A percentile compares a stretch with the other conserved stretches of the same genome.
Evolutionary conservation across 2,888 invertebrate species (phyloP).

Genomic region (Nipponacmea schrenckii): DNA sequence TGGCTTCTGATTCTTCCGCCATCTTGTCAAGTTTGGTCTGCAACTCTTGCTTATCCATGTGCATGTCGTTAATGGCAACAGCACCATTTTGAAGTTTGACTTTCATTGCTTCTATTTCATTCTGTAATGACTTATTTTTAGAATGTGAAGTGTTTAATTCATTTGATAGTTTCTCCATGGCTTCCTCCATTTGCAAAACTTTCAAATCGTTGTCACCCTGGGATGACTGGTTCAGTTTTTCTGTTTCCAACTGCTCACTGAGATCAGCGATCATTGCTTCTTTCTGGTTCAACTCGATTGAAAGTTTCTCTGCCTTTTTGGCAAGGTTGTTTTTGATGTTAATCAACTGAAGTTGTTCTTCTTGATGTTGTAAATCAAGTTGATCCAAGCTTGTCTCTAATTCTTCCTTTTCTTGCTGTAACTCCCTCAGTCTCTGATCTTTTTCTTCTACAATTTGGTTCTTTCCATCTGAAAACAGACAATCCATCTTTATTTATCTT

Average conservation of each 20-base stretch:
- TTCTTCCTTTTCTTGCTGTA: conserved; percentile 59
- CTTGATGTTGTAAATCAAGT: conserved; percentile 79
- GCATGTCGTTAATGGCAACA: conserved; percentile 55
- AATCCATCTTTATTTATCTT: too few species aligned
- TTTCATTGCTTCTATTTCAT: conserved; percentile 43
- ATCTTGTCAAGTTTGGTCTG: conserved; percentile 36
- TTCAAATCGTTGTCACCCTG: conserved; percentile 10
- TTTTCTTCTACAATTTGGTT: conserved; percentile 31
- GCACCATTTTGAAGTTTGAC: conserved; percentile 51
- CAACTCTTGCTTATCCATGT: conserved; percentile 61
- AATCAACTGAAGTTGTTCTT: conserved; percentile 69
- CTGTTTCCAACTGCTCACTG: conserved; percentile 20
- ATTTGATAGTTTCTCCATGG: conserved; percentile 6
- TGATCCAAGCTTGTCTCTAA: conserved; percentile 76
- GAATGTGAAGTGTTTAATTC: conserved; percentile 12
- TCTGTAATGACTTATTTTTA: conserved; percentile 28
- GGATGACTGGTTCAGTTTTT: conserved; percentile 4
- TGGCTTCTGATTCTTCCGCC: conserved; percentile 38
- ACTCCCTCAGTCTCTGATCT: conserved; percentile 39
- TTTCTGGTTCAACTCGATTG: conserved; percentile 27
- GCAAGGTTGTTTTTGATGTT: conserved; percentile 41
- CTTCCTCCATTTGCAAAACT: conserved; percentile 8
- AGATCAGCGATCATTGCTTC: conserved; percentile 25
- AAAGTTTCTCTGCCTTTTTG: conserved; percentile 23
- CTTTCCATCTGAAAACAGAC: background rate